These are phyloP conservation scores for Echiichthys vipera DNA, from an alignment of 2,797 vertebrate species.

Conservation along the genomic window DNA sequence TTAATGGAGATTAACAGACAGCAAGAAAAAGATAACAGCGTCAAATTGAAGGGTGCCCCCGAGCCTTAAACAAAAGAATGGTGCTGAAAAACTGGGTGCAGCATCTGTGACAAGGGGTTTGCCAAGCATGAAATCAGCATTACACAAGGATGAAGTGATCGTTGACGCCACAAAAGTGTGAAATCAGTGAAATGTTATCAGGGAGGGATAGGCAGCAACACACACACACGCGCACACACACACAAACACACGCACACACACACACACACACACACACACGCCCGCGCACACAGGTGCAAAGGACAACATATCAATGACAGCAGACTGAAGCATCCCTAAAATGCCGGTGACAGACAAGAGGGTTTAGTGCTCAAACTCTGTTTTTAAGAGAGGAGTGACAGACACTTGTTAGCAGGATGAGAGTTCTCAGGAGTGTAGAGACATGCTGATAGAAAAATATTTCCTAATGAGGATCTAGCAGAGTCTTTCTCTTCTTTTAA, in stretches of 20 bases:
- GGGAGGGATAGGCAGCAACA: conserved; percentile 8
- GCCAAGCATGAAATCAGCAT: conserved; percentile 62
- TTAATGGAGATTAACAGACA: conserved; percentile 59
- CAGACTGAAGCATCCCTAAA: not conserved
- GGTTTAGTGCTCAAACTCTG: not conserved
- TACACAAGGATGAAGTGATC: conserved; percentile 55
- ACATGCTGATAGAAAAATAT: not conserved
- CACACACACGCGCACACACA: not conserved
- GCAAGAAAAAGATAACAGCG: conserved; percentile 20
- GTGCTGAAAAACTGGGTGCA: conserved; percentile 35
- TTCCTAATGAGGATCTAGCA: not conserved
- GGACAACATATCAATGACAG: conserved; percentile 1
- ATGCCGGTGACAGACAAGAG: not conserved
- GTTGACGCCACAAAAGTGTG: conserved; percentile 44
- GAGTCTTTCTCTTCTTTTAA: not conserved
- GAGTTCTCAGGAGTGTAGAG: not conserved
- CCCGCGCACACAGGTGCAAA: conserved; percentile 13
- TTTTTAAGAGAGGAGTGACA: conserved; percentile 2
- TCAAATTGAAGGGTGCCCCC: conserved; percentile 3
- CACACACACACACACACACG: conserved; percentile 12
- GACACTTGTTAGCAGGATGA: conserved; percentile 8
- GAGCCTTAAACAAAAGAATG: conserved; percentile 9
- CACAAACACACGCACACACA: conserved; percentile 12
- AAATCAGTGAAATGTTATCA: conserved; percentile 66
- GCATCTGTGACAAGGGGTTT: conserved; percentile 41